Percentiles rank a stretch among this genome's conserved stretches.
These are phyloP conservation scores for Harpalus rubripes DNA, from an alignment of 2,888 invertebrate genomes.

Conservation along the genomic window DNA sequence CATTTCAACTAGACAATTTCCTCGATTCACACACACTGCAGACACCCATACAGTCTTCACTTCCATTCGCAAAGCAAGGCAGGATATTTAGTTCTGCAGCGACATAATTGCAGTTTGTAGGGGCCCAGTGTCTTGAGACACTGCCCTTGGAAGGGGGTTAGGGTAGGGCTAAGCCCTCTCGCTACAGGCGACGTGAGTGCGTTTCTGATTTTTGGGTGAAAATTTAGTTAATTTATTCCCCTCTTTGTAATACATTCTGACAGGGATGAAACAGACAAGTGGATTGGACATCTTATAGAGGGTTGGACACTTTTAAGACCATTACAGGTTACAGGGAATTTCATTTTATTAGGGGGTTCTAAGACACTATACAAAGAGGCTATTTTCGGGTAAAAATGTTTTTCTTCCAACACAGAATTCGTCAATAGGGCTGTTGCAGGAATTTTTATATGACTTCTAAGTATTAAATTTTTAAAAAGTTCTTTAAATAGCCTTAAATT, in stretches of 20 bases:
- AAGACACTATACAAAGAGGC: too few species aligned
- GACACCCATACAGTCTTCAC: background rate
- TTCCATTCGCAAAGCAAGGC: background rate
- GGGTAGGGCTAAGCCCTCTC: background rate
- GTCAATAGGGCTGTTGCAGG: too few species aligned
- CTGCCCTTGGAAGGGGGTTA: background rate
- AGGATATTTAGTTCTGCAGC: slow-evolving; percentile 29
- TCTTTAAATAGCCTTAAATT: too few species aligned
- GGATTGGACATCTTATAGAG: too few species aligned
- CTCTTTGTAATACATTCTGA: slow-evolving; percentile 69
- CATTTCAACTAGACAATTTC: slow-evolving; percentile 55
- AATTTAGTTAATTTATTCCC: slow-evolving; percentile 70
- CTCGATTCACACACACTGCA: slow-evolving; percentile 28
- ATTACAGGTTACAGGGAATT: too few species aligned
- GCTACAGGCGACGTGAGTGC: slow-evolving; percentile 65
- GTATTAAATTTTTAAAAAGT: too few species aligned
- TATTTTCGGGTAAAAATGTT: too few species aligned
- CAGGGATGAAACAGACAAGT: background rate
- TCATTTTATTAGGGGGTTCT: too few species aligned
- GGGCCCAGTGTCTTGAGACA: background rate
- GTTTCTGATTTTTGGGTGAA: slow-evolving; percentile 68
- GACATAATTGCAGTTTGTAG: slow-evolving; percentile 41
- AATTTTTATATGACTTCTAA: too few species aligned
- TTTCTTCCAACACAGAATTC: too few species aligned
- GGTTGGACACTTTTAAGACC: too few species aligned